These are phyloP conservation scores for Phalera bucephala DNA, from an alignment of 2,888 invertebrate species.

Conservation along the genomic window DNA sequence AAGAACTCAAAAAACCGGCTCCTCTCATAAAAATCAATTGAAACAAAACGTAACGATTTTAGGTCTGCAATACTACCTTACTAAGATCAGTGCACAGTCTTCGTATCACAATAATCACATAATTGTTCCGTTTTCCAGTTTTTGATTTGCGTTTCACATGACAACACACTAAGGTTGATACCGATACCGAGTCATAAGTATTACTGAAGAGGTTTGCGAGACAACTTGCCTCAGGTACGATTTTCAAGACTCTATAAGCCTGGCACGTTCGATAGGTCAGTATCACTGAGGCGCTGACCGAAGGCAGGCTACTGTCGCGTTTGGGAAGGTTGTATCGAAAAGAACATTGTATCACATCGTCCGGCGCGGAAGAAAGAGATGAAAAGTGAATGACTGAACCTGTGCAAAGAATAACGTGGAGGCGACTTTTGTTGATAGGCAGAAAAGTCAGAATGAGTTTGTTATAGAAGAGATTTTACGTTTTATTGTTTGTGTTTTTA, in stretches of 20 bases:
- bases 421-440: background rate
- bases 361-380: slow-evolving; percentile 61
- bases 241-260: slow-evolving; percentile 64
- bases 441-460: background rate
- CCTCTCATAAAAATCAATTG: slow-evolving; percentile 10
- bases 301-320: slow-evolving; percentile 14
- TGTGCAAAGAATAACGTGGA: slow-evolving; percentile 40
- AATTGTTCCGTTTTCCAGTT: slow-evolving; percentile 47
- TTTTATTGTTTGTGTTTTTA: no score
- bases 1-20: slow-evolving; percentile 36
- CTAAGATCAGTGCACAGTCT: slow-evolving; percentile 56
- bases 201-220: slow-evolving; percentile 58
- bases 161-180: slow-evolving; percentile 25
- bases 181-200: slow-evolving; percentile 53
- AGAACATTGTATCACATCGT: slow-evolving; percentile 61
- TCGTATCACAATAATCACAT: slow-evolving; percentile 58
- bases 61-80: slow-evolving; percentile 42
- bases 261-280: slow-evolving; percentile 37
- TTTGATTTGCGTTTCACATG: slow-evolving; percentile 21
- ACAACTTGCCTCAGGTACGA: slow-evolving; percentile 63
- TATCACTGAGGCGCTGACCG: slow-evolving; percentile 13
- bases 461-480: no score
- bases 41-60: slow-evolving; percentile 13
- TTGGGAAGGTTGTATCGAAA: slow-evolving; percentile 35
- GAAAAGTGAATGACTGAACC: slow-evolving; percentile 55